phyloP scores from a whole-genome alignment of 2,797 vertebrate genomes.

The Anguilla marmorata region DNA sequence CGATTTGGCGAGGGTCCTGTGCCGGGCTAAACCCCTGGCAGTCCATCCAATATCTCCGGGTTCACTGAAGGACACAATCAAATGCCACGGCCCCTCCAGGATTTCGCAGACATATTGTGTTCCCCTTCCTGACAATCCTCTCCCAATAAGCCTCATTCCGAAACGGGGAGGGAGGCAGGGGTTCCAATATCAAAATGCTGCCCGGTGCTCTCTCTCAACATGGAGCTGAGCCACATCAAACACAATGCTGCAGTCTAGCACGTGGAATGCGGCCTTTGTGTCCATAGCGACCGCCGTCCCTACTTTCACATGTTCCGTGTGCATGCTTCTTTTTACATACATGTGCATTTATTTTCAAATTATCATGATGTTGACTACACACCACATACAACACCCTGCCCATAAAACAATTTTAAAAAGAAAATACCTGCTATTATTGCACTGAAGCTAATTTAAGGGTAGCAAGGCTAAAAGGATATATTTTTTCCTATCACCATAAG shows the following conservation, averaged over 20 bases:
- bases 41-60: slow-evolving; percentile 58
- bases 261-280: neutral
- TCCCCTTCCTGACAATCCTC: slow-evolving; percentile 50
- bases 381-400: neutral
- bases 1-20: slow-evolving; percentile 36
- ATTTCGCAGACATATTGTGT: slow-evolving; percentile 59
- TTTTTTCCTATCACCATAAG: neutral
- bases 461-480: neutral
- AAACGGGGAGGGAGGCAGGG: slow-evolving; percentile 43
- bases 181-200: slow-evolving; percentile 47
- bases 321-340: neutral
- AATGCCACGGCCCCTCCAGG: slow-evolving; percentile 60
- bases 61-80: slow-evolving; percentile 63
- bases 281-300: neutral
- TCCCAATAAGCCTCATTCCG: slow-evolving; percentile 54
- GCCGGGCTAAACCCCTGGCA: slow-evolving; percentile 46
- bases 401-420: neutral
- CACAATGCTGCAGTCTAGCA: neutral
- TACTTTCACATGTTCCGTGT: neutral
- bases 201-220: neutral
- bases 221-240: neutral
- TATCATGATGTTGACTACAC: neutral
- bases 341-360: neutral
- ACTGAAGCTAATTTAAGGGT: neutral
- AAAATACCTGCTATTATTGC: neutral